Percentiles rank a stretch among this genome's conserved stretches.
Conservation (phyloP, 2,888 invertebrate species). For the Thymelicus acteon region DNA sequence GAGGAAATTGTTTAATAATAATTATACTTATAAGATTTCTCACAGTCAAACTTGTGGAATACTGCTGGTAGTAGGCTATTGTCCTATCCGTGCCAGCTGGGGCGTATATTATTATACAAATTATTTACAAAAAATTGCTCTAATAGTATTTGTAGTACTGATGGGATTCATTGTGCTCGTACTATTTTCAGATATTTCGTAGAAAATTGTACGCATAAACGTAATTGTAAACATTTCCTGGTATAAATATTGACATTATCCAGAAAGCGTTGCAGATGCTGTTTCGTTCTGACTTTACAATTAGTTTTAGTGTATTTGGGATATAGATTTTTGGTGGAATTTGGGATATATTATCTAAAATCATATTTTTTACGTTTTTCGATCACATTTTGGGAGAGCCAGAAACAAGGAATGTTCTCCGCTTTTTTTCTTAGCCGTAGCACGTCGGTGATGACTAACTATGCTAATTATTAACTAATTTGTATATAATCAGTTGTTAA, state of each 20-base stretch:
- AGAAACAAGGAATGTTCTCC: no score
- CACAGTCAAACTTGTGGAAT: neutral
- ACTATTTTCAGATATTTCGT: slow-evolving; percentile 15
- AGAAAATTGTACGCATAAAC: slow-evolving; percentile 14
- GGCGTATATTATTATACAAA: no score
- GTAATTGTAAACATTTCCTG: slow-evolving; percentile 7
- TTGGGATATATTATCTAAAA: no score
- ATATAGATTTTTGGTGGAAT: no score
- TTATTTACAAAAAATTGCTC: neutral
- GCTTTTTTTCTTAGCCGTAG: no score
- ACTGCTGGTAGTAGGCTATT: neutral
- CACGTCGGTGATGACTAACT: no score
- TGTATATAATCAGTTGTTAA: no score
- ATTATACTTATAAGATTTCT: neutral
- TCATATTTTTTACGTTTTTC: no score
- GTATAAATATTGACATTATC: slow-evolving; percentile 12
- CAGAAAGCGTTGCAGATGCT: slow-evolving; percentile 3
- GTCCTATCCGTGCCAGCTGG: neutral
- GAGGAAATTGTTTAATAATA: neutral
- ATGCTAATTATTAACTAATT: no score
- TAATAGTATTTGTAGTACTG: neutral
- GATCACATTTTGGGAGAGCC: no score
- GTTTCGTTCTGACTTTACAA: neutral
- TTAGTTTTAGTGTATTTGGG: no score
- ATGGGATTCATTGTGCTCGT: slow-evolving; percentile 4